phyloP scores from a whole-genome alignment of 2,888 invertebrate species.

The Pecten maximus region DNA sequence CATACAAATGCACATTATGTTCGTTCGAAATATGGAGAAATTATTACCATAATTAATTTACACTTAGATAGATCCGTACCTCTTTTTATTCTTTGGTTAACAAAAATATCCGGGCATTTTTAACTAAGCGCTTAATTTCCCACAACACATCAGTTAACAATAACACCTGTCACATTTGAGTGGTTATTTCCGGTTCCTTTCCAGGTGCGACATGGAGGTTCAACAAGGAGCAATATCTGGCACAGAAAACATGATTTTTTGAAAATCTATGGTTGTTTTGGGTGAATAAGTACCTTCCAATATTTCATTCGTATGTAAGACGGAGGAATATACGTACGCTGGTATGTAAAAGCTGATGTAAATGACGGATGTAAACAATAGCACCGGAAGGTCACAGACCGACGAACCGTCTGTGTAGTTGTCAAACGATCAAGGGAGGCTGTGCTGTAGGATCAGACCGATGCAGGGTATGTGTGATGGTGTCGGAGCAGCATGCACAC shows the following conservation, averaged over 20 bases:
- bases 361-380: constrained; percentile 30
- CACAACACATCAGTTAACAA: not conserved
- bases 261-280: not conserved
- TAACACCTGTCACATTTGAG: constrained; percentile 40
- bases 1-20: no score
- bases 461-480: constrained; percentile 30
- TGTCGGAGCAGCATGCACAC: constrained; percentile 26
- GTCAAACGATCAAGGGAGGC: constrained; percentile 20
- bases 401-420: constrained; percentile 20
- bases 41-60: no score
- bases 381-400: constrained; percentile 27
- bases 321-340: not conserved
- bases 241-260: not conserved
- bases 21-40: no score
- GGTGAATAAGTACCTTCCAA: not conserved
- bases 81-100: not conserved
- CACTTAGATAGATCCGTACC: no score
- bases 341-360: not conserved
- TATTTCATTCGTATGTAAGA: not conserved
- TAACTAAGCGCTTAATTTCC: not conserved
- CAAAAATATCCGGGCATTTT: not conserved
- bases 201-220: constrained; percentile 42
- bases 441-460: constrained; percentile 22
- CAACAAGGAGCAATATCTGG: not conserved
- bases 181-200: constrained; percentile 44